Evolutionary conservation across 2,113 vertebrate species (phyloP).

Genomic region (Cranoglanis bouderius): DNA sequence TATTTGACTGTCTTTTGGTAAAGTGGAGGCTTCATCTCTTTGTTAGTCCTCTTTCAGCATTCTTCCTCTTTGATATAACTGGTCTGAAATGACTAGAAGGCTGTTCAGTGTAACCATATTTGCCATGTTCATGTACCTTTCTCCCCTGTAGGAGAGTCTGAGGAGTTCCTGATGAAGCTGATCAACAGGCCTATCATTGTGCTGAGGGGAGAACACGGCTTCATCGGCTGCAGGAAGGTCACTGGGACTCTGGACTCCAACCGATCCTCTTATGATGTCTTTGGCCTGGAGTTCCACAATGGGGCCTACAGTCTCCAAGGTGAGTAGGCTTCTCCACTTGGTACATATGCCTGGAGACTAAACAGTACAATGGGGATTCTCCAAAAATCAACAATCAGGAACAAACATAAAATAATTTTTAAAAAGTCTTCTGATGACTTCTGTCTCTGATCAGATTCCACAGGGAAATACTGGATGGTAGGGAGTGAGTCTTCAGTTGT

Average conservation of each 20-base stretch:
- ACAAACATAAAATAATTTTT: too few species aligned
- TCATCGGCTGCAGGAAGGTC: slow-evolving; percentile 96
- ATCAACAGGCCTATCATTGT: slow-evolving; percentile 97
- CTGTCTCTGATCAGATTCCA: slow-evolving; percentile 79
- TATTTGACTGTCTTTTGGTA: background rate
- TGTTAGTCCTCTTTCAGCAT: background rate
- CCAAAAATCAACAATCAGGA: background rate
- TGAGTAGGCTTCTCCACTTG: slow-evolving; percentile 55
- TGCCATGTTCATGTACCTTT: background rate
- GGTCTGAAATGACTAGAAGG: background rate
- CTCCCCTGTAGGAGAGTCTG: slow-evolving; percentile 78
- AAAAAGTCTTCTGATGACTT: background rate
- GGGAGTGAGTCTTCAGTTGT: slow-evolving; percentile 87
- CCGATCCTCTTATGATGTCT: slow-evolving; percentile 93
- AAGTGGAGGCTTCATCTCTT: background rate
- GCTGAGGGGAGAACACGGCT: slow-evolving; percentile 93
- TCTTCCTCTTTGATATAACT: background rate
- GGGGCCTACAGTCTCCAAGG: slow-evolving; percentile 96
- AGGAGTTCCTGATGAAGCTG: slow-evolving; percentile 96
- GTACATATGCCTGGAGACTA: background rate
- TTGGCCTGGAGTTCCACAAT: slow-evolving; percentile 89
- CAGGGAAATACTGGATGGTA: slow-evolving; percentile 97
- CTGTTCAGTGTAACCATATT: background rate
- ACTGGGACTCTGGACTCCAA: slow-evolving; percentile 95
- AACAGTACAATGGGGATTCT: background rate